phyloP scores from a whole-genome alignment of 2,113 vertebrate species.

The Hyperopisus bebe region DNA sequence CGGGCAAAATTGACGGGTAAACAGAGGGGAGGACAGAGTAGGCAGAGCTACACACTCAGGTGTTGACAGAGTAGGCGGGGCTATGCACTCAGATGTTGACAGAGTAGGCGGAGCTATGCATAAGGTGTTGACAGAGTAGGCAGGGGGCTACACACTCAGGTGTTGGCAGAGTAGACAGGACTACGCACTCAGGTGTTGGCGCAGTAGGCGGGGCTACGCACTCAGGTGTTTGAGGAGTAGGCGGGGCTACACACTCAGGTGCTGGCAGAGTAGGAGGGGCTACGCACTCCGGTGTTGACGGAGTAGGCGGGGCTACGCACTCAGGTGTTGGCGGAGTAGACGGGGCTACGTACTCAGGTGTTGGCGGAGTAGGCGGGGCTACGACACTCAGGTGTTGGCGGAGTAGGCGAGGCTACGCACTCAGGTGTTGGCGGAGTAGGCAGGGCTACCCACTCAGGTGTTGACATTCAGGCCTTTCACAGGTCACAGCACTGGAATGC shows the following conservation, averaged over 20 bases:
- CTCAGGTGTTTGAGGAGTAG: not conserved
- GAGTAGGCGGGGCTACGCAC: not conserved
- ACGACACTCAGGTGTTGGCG: no score
- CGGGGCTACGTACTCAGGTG: no score
- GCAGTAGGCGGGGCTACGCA: not conserved
- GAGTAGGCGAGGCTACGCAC: no score
- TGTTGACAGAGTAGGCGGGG: not conserved
- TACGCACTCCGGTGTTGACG: not conserved
- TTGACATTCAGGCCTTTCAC: not conserved
- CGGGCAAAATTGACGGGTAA: slow-evolving; percentile 4
- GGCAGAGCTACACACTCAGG: not conserved
- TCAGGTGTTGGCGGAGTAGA: not conserved
- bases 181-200: not conserved
- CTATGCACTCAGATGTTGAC: not conserved
- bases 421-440: not conserved
- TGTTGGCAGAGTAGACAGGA: no score
- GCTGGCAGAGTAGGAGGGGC: not conserved
- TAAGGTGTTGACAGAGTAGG: no score
- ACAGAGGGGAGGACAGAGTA: not conserved
- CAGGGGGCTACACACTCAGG: no score
- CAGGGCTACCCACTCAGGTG: not conserved
- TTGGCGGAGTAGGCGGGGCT: no score
- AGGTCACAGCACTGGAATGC: not conserved
- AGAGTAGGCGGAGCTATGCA: not conserved
- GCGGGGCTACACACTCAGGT: not conserved